phyloP scores from a whole-genome alignment of 23 tunicate species.

The Phallusia fumigata region DNA sequence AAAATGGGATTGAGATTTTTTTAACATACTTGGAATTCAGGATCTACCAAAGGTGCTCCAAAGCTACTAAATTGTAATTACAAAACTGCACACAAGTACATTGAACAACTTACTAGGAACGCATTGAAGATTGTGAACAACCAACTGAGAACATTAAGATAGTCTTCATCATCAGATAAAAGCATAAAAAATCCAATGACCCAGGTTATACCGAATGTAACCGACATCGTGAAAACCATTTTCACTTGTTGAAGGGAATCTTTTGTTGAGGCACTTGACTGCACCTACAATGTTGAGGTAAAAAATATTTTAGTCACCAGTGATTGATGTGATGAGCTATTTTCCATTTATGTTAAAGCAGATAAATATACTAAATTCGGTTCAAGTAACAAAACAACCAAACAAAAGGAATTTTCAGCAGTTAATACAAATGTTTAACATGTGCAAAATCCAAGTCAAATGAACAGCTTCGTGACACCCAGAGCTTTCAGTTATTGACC shows the following conservation, averaged over 20 bases:
- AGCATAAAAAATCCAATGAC: constrained; percentile 40
- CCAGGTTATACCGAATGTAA: constrained; percentile 49
- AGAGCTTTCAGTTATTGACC: neutral
- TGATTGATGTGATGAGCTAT: no score
- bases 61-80: neutral
- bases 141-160: constrained; percentile 28
- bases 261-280: neutral
- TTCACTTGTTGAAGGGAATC: neutral
- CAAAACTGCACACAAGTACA: neutral
- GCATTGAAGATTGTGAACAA: constrained; percentile 33
- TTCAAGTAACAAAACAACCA: no score
- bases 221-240: constrained; percentile 37
- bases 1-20: no score
- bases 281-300: neutral
- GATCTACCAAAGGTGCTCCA: no score
- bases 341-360: no score
- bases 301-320: no score
- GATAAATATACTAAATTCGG: no score
- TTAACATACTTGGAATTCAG: no score
- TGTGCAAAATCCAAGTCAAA: no score
- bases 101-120: constrained; percentile 21
- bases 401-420: no score
- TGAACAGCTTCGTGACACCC: no score
- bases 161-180: constrained; percentile 20
- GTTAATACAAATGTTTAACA: neutral